These are phyloP conservation scores for Pelodiscus sinensis DNA, from an alignment of 2,113 vertebrate species.

Conservation along the genomic window DNA sequence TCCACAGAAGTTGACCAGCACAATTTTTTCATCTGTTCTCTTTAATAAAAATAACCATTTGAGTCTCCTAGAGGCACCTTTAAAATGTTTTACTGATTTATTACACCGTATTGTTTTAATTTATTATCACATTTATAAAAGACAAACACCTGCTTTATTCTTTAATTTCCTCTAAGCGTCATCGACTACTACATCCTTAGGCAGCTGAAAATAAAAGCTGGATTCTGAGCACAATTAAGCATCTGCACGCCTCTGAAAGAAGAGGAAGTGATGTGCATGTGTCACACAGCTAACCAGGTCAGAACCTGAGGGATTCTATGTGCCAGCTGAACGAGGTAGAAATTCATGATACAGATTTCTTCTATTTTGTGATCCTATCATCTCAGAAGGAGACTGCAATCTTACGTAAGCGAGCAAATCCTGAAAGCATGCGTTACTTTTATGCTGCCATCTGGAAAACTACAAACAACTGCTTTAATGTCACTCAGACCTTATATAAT, in stretches of 20 bases:
- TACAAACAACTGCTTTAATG: rapidly evolving
- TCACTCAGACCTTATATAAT: rapidly evolving
- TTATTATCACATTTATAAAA: rapidly evolving
- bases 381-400: neutral
- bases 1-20: neutral
- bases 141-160: neutral
- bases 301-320: neutral
- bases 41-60: neutral
- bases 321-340: neutral
- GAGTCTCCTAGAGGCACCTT: rapidly evolving
- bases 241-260: neutral
- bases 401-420: neutral
- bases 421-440: neutral
- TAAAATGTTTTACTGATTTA: rapidly evolving
- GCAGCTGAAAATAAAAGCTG: neutral
- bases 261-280: neutral
- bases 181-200: rapidly evolving
- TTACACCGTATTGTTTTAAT: rapidly evolving
- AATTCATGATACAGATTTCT: neutral
- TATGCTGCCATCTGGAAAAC: neutral
- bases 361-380: neutral
- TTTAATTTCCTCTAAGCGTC: rapidly evolving
- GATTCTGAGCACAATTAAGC: neutral
- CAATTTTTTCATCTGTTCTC: neutral
- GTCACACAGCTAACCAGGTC: neutral